Percentiles rank a stretch among this genome's conserved stretches.
These are phyloP conservation scores for Drosophila melanica DNA, from an alignment of 1,140 invertebrate genomes.

Conservation along the genomic window DNA sequence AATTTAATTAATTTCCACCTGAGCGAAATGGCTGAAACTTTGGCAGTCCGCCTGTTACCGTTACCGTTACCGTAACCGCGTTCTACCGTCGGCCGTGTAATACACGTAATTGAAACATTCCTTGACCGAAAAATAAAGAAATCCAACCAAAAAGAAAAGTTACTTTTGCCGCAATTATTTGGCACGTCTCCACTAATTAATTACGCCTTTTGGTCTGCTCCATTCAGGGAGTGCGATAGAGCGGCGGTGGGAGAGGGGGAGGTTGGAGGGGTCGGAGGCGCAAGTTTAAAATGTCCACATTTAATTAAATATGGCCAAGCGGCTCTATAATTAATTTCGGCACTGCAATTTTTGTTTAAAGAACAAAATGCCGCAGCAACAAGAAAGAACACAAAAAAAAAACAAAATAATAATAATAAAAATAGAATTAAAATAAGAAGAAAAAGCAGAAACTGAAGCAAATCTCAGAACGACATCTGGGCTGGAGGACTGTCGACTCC, in stretches of 20 bases:
- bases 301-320: constrained; percentile 77
- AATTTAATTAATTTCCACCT: constrained; percentile 81
- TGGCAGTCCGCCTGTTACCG: constrained; percentile 8
- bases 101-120: constrained; percentile 81
- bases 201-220: constrained; percentile 73
- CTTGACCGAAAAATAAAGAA: constrained; percentile 71
- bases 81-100: constrained; percentile 37
- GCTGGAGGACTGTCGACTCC: constrained; percentile 31
- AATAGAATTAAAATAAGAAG: constrained; percentile 20
- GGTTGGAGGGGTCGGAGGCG: constrained; percentile 13
- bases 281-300: constrained; percentile 77
- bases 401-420: constrained; percentile 11
- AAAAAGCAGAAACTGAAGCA: constrained; percentile 37
- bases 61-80: constrained; percentile 1
- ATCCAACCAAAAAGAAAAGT: constrained; percentile 59
- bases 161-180: constrained; percentile 79
- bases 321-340: constrained; percentile 79
- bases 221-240: constrained; percentile 8
- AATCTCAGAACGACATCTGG: constrained; percentile 70
- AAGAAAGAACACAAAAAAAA: constrained; percentile 45
- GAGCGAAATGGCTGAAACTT: constrained; percentile 49
- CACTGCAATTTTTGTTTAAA: constrained; percentile 79
- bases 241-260: too few species aligned
- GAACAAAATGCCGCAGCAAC: constrained; percentile 65
- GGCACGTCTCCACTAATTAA: constrained; percentile 80